Percentiles rank a stretch among this genome's conserved stretches.
Conservation (phyloP, 1,140 invertebrate genomes). For the Drosophila rhopaloa region DNA sequence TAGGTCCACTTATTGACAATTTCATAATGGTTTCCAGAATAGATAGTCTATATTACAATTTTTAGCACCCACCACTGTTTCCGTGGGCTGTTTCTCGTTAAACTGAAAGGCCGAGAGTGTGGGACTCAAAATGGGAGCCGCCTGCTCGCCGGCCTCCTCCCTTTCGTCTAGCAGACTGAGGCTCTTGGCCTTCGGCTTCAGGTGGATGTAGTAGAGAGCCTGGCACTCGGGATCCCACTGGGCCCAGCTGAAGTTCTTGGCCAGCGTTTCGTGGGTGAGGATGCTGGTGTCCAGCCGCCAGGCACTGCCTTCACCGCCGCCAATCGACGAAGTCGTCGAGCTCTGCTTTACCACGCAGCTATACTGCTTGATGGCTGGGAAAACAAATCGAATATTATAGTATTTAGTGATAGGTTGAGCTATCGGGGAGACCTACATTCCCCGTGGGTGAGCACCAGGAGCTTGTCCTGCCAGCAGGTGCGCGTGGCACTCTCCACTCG, state of each 20-base stretch:
- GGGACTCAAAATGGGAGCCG: constrained; percentile 84
- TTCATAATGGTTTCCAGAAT: no score
- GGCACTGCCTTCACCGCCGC: constrained; percentile 84
- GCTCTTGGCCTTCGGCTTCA: constrained; percentile 88
- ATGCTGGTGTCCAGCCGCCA: constrained; percentile 86
- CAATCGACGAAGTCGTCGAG: constrained; percentile 57
- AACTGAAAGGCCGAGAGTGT: constrained; percentile 93
- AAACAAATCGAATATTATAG: background rate
- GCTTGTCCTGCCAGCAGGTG: constrained; percentile 88
- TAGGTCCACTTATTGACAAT: no score
- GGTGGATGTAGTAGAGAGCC: constrained; percentile 92
- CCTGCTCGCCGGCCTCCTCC: constrained; percentile 82
- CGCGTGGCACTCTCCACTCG: constrained; percentile 87
- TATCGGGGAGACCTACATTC: constrained; percentile 87
- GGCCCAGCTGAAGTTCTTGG: constrained; percentile 91
- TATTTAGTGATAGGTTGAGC: no score
- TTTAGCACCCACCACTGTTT: constrained; percentile 89
- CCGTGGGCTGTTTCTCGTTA: constrained; percentile 92
- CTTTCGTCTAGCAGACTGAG: constrained; percentile 86
- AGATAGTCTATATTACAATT: no score
- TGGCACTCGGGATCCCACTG: constrained; percentile 90
- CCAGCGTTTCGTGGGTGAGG: constrained; percentile 87
- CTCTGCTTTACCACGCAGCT: constrained; percentile 71
- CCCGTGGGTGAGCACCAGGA: constrained; percentile 91
- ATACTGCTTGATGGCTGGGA: constrained; percentile 70